phyloP scores from a whole-genome alignment of 2,113 vertebrate genomes.

The Alligator sinensis region DNA sequence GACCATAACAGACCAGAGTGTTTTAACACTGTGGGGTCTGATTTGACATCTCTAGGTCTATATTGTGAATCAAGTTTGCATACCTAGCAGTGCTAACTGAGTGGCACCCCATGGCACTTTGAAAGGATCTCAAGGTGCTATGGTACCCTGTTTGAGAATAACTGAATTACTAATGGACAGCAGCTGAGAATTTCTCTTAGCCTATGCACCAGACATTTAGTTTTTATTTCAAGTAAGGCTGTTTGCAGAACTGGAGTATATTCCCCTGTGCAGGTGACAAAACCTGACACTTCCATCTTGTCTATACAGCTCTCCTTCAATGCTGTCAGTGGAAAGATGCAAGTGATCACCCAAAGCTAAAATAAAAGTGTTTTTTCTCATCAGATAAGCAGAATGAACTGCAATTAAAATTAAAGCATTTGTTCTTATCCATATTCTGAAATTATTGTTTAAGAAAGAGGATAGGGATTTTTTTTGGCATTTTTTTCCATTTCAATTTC shows the following conservation, averaged over 20 bases:
- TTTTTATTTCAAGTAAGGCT: not conserved
- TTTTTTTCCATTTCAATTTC: not conserved
- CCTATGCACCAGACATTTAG: not conserved
- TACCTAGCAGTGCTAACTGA: too few relatives aligned
- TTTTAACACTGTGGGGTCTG: too few relatives aligned
- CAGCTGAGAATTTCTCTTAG: not conserved
- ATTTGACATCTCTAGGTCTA: too few relatives aligned
- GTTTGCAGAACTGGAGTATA: not conserved
- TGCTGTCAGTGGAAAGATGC: not conserved
- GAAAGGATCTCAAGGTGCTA: too few relatives aligned
- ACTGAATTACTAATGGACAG: not conserved
- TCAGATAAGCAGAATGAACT: not conserved
- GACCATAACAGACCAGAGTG: too few relatives aligned
- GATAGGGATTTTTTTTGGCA: not conserved
- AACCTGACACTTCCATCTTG: not conserved
- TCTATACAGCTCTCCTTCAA: not conserved
- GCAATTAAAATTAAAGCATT: not conserved
- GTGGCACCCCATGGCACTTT: too few relatives aligned
- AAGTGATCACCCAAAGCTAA: not conserved
- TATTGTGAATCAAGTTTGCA: too few relatives aligned
- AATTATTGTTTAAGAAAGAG: not conserved
- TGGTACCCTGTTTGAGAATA: not conserved
- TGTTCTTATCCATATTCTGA: not conserved
- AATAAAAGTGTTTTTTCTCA: not conserved
- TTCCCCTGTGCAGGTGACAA: not conserved